These are phyloP conservation scores for Orussus abietinus DNA, from an alignment of 1,140 invertebrate species.

Conservation along the genomic window DNA sequence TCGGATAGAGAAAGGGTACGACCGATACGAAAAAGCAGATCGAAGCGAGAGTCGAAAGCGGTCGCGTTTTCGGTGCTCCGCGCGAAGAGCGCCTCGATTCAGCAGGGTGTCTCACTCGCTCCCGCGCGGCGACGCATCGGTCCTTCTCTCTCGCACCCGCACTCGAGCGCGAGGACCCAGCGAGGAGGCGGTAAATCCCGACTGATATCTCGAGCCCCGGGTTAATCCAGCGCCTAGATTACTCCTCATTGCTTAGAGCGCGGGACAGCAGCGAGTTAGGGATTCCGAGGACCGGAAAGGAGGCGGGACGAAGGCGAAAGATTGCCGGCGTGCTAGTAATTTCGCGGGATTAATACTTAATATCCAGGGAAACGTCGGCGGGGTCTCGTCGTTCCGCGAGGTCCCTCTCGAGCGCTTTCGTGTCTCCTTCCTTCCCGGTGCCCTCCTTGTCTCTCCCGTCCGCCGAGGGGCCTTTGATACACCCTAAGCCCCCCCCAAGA, in stretches of 20 bases:
- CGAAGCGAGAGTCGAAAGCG: too few relatives aligned
- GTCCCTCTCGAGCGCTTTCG: conserved; percentile 6
- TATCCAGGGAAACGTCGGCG: conserved; percentile 33
- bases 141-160: too few relatives aligned
- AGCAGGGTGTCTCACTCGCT: too few relatives aligned
- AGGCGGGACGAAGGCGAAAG: conserved; percentile 29
- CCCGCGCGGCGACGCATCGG: too few relatives aligned
- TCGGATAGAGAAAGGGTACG: too few relatives aligned
- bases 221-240: conserved; percentile 26
- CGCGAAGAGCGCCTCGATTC: too few relatives aligned
- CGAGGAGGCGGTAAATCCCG: conserved; percentile 18
- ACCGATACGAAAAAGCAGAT: too few relatives aligned
- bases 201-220: conserved; percentile 24
- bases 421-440: conserved; percentile 3
- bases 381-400: conserved; percentile 1
- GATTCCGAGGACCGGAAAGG: conserved; percentile 35
- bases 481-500: too few relatives aligned
- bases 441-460: conserved; percentile 4
- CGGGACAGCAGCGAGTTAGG: conserved; percentile 23
- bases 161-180: too few relatives aligned
- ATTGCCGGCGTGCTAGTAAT: conserved; percentile 44
- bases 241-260: conserved; percentile 21
- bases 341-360: conserved; percentile 53
- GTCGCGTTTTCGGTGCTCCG: too few relatives aligned
- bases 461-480: too few relatives aligned